Percentiles rank a stretch among this genome's conserved stretches.
phyloP scores from a whole-genome alignment of 2,113 vertebrate species.

The Tupaia chinensis region DNA sequence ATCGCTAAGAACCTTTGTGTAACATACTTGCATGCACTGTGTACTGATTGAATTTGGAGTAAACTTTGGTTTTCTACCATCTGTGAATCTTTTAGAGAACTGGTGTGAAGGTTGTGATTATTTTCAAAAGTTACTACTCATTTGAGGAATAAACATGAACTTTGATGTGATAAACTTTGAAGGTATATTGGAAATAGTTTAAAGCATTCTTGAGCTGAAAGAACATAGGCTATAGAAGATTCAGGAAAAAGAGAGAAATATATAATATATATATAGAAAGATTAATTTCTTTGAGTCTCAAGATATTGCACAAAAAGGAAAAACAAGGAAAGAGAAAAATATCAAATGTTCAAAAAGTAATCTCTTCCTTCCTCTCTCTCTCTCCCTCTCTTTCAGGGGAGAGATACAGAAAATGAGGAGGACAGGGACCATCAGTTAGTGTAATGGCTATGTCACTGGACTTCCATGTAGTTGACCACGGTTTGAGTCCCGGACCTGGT shows the following conservation, averaged over 20 bases:
- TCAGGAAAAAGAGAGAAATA: background rate
- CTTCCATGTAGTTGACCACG: no score
- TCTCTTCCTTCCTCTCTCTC: background rate
- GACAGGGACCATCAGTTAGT: no score
- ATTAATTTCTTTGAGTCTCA: background rate
- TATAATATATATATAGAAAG: background rate
- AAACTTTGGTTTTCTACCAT: background rate
- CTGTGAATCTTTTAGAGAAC: background rate
- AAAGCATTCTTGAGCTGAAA: background rate
- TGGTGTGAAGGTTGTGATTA: background rate
- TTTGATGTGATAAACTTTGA: background rate
- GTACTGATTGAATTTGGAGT: background rate
- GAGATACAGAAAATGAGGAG: no score
- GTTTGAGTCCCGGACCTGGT: no score
- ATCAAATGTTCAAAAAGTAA: background rate
- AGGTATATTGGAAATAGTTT: background rate
- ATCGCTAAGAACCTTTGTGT: background rate
- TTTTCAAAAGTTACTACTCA: background rate
- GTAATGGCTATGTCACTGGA: no score
- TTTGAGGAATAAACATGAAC: background rate
- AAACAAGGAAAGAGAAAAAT: background rate
- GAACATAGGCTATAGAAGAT: background rate
- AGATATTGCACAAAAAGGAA: background rate
- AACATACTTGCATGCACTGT: background rate
- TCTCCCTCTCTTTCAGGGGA: no score